phyloP scores from a whole-genome alignment of 2,113 vertebrate genomes.

The Globicephala melas region DNA sequence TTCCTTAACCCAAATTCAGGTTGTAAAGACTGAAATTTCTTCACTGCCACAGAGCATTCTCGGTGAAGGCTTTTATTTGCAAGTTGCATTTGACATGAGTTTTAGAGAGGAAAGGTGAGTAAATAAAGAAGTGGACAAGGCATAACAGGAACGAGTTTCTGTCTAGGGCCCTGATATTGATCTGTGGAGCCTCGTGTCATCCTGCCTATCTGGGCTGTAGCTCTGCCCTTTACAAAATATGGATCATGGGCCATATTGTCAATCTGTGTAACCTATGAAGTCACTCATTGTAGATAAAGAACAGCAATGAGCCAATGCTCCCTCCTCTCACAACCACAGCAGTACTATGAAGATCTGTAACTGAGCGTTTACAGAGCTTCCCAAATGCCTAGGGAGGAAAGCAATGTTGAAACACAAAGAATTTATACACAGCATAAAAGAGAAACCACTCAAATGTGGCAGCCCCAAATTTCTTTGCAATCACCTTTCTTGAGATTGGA shows the following conservation, averaged over 20 bases:
- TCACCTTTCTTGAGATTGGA: background rate
- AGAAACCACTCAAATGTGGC: background rate
- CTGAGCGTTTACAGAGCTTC: background rate
- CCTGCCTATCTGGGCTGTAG: background rate
- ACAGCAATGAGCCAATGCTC: background rate
- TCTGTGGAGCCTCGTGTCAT: background rate
- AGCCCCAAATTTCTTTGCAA: background rate
- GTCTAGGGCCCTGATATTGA: background rate
- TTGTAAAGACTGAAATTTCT: slow-evolving; percentile 18
- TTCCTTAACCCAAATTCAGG: slow-evolving; percentile 2
- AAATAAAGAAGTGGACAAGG: background rate
- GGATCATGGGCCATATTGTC: background rate
- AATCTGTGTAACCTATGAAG: background rate
- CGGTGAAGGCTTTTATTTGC: background rate
- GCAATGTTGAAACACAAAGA: background rate
- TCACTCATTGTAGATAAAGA: background rate
- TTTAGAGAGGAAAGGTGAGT: background rate
- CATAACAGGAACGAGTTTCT: background rate
- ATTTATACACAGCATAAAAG: background rate
- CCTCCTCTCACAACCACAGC: background rate
- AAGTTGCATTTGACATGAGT: background rate
- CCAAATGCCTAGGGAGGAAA: background rate
- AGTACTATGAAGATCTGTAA: rapidly evolving
- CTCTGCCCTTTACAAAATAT: background rate
- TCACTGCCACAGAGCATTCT: background rate